These are phyloP conservation scores for Rhizoglyphus robini DNA, from an alignment of 1,140 invertebrate species.

Conservation along the genomic window DNA sequence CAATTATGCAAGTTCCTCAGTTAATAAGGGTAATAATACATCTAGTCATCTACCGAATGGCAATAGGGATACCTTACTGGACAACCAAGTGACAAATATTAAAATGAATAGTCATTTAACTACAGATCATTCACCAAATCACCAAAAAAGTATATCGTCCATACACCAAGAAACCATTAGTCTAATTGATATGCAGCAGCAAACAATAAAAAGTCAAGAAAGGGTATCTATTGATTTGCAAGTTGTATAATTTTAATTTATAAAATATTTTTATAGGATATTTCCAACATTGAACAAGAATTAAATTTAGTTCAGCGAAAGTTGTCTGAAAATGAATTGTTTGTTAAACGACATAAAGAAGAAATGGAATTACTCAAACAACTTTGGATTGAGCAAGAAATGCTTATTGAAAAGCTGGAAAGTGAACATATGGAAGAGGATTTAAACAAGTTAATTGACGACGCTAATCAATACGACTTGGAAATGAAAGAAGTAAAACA, in stretches of 20 bases:
- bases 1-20: neutral
- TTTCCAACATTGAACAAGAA: conserved; percentile 1
- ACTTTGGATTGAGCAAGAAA: conserved; percentile 34
- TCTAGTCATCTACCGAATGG: neutral
- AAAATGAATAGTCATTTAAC: too few relatives aligned
- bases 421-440: conserved; percentile 54
- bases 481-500: conserved; percentile 17
- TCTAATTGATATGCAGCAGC: neutral
- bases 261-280: conserved; percentile 4
- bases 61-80: neutral
- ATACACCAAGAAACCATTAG: neutral
- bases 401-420: conserved; percentile 50
- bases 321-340: neutral
- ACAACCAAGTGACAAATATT: neutral
- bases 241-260: neutral
- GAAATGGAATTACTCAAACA: conserved; percentile 26
- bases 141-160: neutral
- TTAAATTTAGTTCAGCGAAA: neutral
- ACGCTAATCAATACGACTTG: conserved; percentile 25
- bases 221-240: neutral
- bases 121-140: conserved; percentile 6
- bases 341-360: conserved; percentile 40
- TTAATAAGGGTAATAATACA: neutral
- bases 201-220: conserved; percentile 5
- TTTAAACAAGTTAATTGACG: conserved; percentile 64